Evolutionary conservation across 2,888 invertebrate species (phyloP), one percentile per base, ranked within the genome.

Genomic region (Harpalus rubripes): DNA sequence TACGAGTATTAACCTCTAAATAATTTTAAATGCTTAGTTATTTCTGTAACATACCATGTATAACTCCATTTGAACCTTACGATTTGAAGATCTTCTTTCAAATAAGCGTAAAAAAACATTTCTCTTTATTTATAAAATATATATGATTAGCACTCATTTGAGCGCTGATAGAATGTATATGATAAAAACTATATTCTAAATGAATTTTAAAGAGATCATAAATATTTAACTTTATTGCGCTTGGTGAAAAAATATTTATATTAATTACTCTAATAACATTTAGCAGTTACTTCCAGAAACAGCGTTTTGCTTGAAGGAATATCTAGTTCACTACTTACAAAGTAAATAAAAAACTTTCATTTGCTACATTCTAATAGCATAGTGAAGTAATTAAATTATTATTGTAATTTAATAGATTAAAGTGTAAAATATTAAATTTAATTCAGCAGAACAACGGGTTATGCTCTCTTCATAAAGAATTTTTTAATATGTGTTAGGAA

Each of bases 301-400:
- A 68, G 32, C 15, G 2, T 68, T 32, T 68, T 39, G 68, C 68
- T 68, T 68, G 32, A 68, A 39, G n/a, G 10, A 26, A 7, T 39
- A 68, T 10, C 15, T 68, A 68, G 68, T 39, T 12, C 68, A 68
- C 2, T 39, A 32, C 32, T 68, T 68, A 15, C n/a, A 5, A 68
- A 39, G 68, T 39, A 18, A 63, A 63, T 68, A 68, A 32, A 68
- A 68, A 68, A 68, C 68, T 68, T 68, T 68, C 68, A n/a, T 68
- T 68, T 68, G 15, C 68, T 39, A n/a, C 68, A 68, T 68, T 68
- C 39, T n/a, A 68, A 68, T 68, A 39, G n/a, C 15, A 68, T 32
- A 16, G 16, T 68, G 68, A 68, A 26, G 41, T 32, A 68, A 39
- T n/a, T 68, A 68, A 52, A 68, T 68, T 68, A 68, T n/a, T 68